Evolutionary conservation across 1,140 invertebrate genomes (phyloP).

Genomic region (Anastatus disparis): DNA sequence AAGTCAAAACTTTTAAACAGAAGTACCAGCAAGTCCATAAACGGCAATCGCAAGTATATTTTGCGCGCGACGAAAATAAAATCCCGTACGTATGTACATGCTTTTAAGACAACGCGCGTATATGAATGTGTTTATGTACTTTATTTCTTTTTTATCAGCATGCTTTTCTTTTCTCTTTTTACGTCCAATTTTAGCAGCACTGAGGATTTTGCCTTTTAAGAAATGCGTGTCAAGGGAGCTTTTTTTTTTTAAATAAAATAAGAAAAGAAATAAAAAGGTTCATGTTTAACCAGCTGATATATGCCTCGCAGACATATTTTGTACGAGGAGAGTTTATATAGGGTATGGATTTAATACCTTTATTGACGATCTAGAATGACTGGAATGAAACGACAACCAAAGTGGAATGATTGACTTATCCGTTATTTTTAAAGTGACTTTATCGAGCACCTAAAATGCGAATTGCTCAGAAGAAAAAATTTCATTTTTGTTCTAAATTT

Average conservation of each 20-base stretch:
- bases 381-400: too few relatives aligned
- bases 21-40: neutral
- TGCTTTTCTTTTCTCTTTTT: neutral
- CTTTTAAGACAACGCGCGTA: neutral
- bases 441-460: too few relatives aligned
- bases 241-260: neutral
- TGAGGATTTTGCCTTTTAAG: constrained; percentile 12
- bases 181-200: constrained; percentile 13
- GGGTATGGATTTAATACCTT: too few relatives aligned
- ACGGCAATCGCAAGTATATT: neutral
- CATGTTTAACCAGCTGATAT: neutral
- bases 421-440: too few relatives aligned
- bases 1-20: neutral
- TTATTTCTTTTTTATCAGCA: too few relatives aligned
- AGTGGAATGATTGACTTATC: too few relatives aligned
- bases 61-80: neutral
- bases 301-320: too few relatives aligned
- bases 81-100: neutral
- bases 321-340: too few relatives aligned
- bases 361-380: too few relatives aligned
- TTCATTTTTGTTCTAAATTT: too few relatives aligned
- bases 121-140: too few relatives aligned
- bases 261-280: neutral
- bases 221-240: constrained; percentile 17
- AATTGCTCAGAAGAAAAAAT: too few relatives aligned